Conservation (phyloP, 2,113 vertebrate genomes). For the Mystacornis crossleyi region DNA sequence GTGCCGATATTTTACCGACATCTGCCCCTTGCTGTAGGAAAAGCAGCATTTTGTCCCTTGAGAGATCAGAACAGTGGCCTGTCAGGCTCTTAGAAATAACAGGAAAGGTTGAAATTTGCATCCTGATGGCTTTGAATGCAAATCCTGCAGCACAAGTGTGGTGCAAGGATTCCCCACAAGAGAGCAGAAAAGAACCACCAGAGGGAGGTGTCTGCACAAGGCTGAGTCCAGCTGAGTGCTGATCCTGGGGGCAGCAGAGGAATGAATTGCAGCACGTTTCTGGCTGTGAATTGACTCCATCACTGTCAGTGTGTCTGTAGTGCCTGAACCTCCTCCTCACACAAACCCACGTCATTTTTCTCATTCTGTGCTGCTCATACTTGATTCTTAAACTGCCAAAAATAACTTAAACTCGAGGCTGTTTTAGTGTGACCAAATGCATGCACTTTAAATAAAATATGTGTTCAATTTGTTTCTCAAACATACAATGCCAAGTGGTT, state of each 20-base stretch:
- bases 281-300: background rate
- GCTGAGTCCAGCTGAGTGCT: background rate
- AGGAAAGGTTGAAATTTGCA: background rate
- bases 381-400: background rate
- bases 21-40: background rate
- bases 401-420: background rate
- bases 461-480: background rate
- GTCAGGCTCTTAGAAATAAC: background rate
- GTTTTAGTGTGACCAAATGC: background rate
- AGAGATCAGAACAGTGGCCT: background rate
- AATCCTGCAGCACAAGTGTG: background rate
- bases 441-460: background rate
- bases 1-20: background rate
- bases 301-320: background rate
- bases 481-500: background rate
- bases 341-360: accelerated
- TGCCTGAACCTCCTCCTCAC: background rate
- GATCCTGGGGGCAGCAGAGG: background rate
- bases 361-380: background rate
- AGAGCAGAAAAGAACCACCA: constrained; percentile 58
- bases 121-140: background rate
- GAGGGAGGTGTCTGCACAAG: background rate
- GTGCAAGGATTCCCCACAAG: constrained; percentile 64
- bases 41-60: background rate
- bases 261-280: background rate